Evolutionary conservation across 2,888 invertebrate genomes (phyloP).

Genomic region (Glaucopsyche alexis): DNA sequence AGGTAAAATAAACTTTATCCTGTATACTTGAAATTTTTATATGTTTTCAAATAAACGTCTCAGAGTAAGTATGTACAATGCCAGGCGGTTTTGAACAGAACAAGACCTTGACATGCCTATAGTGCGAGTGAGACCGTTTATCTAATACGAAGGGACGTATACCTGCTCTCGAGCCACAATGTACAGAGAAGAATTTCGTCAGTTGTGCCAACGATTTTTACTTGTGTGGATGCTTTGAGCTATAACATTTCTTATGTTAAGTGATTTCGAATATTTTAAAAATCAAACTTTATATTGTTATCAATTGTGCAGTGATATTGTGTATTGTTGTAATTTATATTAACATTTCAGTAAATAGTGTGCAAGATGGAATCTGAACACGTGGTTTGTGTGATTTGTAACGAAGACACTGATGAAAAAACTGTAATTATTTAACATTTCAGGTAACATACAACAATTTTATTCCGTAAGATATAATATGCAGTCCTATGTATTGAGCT

Average conservation of each 20-base stretch:
- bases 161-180: too few species aligned
- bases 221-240: conserved; percentile 1
- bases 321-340: conserved; percentile 9
- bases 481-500: too few species aligned
- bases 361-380: conserved; percentile 22
- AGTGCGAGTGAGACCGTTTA: too few species aligned
- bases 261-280: background rate
- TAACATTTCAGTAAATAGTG: conserved; percentile 11
- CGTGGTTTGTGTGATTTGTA: conserved; percentile 19
- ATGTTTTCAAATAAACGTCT: too few species aligned
- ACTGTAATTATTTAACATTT: conserved; percentile 18
- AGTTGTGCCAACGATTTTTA: background rate
- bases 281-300: conserved; percentile 4
- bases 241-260: background rate
- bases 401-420: conserved; percentile 14
- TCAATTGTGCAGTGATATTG: conserved; percentile 8
- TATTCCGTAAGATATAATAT: too few species aligned
- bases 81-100: too few species aligned
- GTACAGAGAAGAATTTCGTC: background rate
- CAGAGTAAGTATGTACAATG: too few species aligned
- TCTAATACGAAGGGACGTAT: too few species aligned
- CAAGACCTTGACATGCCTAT: too few species aligned
- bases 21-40: too few species aligned
- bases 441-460: too few species aligned
- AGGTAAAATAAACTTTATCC: too few species aligned